Conservation (phyloP, 2,113 vertebrate species). For the Ctenodactylus gundi region DNA sequence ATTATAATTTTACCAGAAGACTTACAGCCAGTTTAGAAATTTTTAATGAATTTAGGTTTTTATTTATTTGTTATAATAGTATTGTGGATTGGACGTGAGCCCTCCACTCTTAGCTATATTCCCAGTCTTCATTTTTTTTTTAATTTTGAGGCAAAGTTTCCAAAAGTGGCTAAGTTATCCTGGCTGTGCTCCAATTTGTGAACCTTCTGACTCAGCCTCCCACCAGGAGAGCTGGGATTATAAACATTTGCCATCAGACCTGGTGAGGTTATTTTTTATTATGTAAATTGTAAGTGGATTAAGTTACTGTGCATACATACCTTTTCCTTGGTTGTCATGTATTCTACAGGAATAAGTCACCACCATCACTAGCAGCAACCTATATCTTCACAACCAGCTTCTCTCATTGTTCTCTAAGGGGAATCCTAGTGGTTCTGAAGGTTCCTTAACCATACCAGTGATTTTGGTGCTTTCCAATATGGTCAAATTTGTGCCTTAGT, state of each 20-base stretch:
- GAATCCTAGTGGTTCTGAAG: not conserved
- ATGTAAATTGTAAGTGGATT: not conserved
- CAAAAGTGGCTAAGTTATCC: too few species aligned
- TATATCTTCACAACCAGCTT: not conserved
- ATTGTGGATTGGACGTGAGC: too few species aligned
- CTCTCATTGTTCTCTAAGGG: not conserved
- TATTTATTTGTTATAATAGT: too few species aligned
- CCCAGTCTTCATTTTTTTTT: too few species aligned
- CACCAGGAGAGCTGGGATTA: too few species aligned
- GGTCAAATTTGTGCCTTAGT: not conserved
- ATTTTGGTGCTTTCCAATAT: slow-evolving; percentile 25
- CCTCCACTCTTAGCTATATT: too few species aligned
- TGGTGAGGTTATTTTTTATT: not conserved
- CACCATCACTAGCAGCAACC: not conserved
- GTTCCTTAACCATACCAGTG: not conserved
- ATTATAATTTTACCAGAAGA: not conserved
- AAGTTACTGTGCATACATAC: not conserved
- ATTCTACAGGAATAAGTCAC: not conserved
- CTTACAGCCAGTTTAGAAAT: not conserved
- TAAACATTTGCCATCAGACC: too few species aligned
- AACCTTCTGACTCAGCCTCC: too few species aligned
- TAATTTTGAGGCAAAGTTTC: too few species aligned
- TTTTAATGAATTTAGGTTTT: not conserved
- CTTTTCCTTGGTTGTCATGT: slow-evolving; percentile 18
- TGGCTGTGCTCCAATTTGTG: too few species aligned